Conservation (phyloP, 2,113 vertebrate genomes). For the Lonchura striata region DNA sequence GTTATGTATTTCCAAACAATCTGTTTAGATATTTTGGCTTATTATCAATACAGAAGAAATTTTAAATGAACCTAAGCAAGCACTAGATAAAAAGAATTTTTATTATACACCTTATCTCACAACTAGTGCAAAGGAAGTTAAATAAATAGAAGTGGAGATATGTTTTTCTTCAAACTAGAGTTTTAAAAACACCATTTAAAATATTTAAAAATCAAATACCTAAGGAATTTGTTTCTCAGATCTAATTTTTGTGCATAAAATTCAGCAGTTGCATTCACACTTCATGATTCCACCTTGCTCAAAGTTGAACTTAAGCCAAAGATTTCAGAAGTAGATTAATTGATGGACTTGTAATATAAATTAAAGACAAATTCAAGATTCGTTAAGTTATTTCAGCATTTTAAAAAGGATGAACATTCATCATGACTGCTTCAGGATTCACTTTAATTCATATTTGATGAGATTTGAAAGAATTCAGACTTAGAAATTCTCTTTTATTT, state of each 20-base stretch:
- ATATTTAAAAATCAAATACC: background rate
- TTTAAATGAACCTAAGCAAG: background rate
- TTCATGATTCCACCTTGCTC: background rate
- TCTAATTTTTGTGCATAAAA: background rate
- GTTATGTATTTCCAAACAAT: background rate
- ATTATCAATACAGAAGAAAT: conserved; percentile 2
- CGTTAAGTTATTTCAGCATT: conserved; percentile 16
- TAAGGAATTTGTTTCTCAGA: background rate
- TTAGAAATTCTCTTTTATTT: conserved; percentile 67
- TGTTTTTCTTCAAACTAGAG: background rate
- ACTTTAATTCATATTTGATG: conserved; percentile 66
- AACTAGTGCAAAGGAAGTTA: background rate
- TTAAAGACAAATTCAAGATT: background rate
- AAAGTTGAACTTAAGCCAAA: background rate
- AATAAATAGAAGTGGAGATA: background rate
- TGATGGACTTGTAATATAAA: background rate
- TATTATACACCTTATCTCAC: background rate
- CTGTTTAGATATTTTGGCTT: background rate
- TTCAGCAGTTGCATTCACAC: background rate
- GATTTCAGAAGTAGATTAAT: background rate
- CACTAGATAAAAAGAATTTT: background rate
- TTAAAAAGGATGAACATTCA: background rate
- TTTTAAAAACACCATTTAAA: background rate
- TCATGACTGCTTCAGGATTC: conserved; percentile 54
- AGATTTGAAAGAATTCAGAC: conserved; percentile 40